Conservation (phyloP, 2,113 vertebrate species). For the Pyxicephalus adspersus region DNA sequence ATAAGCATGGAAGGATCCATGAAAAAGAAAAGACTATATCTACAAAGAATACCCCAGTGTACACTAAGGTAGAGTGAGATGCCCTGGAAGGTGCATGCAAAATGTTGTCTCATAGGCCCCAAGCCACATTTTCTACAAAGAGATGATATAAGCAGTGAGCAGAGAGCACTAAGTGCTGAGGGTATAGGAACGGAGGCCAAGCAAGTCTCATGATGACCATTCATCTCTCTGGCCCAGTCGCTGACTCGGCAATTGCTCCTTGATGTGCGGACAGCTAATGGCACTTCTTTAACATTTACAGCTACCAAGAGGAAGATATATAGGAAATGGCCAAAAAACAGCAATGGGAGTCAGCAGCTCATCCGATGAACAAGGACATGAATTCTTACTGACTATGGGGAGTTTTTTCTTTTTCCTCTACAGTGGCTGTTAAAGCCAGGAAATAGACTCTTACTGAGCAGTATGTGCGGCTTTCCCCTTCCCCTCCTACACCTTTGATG, state of each 20-base stretch:
- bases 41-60: conserved; percentile 31
- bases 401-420: background rate
- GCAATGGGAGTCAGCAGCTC: conserved; percentile 9
- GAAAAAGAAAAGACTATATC: conserved; percentile 12
- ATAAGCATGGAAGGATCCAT: conserved; percentile 17
- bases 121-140: conserved; percentile 38
- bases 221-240: conserved; percentile 52
- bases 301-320: conserved; percentile 53
- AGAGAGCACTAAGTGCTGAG: conserved; percentile 50
- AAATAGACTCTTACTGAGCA: background rate
- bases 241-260: conserved; percentile 54
- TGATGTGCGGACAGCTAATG: conserved; percentile 55
- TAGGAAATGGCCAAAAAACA: conserved; percentile 27
- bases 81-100: conserved; percentile 21
- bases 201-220: conserved; percentile 50
- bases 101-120: conserved; percentile 20
- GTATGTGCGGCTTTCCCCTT: background rate
- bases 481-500: no score
- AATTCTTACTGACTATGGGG: conserved; percentile 5
- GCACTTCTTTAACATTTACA: conserved; percentile 51
- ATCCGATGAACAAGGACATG: conserved; percentile 26
- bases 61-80: conserved; percentile 23
- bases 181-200: conserved; percentile 49
- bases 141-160: conserved; percentile 41
- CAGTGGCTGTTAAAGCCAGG: background rate